phyloP scores from a whole-genome alignment of 1,140 invertebrate genomes.

The Bombus breviceps region DNA sequence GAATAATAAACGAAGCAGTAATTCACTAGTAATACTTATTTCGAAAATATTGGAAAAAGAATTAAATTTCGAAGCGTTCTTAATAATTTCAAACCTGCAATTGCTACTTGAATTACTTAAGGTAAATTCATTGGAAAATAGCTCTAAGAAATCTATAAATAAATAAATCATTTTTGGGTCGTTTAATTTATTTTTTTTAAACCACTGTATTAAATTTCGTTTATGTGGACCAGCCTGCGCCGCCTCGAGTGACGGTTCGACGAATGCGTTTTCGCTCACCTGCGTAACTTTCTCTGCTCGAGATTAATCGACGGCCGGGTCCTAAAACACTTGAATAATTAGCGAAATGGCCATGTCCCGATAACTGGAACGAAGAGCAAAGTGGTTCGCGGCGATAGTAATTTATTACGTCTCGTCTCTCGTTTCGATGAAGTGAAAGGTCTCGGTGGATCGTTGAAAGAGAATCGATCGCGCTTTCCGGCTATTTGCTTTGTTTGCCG shows the following conservation, averaged over 20 bases:
- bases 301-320: not conserved
- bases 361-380: not conserved
- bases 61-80: too few relatives aligned
- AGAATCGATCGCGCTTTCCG: slow-evolving; percentile 29
- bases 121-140: too few relatives aligned
- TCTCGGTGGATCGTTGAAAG: not conserved
- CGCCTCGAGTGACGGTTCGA: not conserved
- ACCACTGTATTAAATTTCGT: not conserved
- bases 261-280: not conserved
- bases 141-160: too few relatives aligned
- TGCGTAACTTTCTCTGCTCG: slow-evolving; percentile 5
- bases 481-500: slow-evolving; percentile 13
- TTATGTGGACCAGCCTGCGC: not conserved
- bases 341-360: not conserved
- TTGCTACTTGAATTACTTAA: too few relatives aligned
- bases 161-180: too few relatives aligned
- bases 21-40: too few relatives aligned
- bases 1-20: too few relatives aligned
- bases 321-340: slow-evolving; percentile 5
- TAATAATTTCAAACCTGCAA: too few relatives aligned
- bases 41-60: too few relatives aligned
- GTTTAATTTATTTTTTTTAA: not conserved
- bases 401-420: slow-evolving; percentile 4
- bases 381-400: not conserved
- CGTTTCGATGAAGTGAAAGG: slow-evolving; percentile 3